phyloP scores from a whole-genome alignment of 2,113 vertebrate genomes.

The Sphaerodactylus townsendi region DNA sequence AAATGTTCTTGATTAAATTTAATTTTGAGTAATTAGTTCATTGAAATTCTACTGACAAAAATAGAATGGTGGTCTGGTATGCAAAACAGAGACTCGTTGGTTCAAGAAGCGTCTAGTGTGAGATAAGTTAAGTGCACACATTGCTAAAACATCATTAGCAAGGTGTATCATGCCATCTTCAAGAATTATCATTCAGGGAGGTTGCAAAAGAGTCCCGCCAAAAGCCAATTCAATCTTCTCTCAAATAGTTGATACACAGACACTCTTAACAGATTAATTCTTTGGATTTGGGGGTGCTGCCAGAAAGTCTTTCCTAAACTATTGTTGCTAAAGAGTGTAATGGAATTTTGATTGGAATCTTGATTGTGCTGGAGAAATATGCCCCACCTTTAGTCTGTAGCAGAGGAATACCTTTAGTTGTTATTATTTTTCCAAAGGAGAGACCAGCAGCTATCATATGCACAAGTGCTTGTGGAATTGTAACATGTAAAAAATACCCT shows the following conservation, averaged over 20 bases:
- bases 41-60: conserved; percentile 51
- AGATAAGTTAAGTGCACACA: conserved; percentile 35
- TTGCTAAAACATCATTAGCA: conserved; percentile 23
- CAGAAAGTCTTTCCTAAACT: background rate
- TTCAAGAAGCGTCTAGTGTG: conserved; percentile 33
- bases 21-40: conserved; percentile 59
- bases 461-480: background rate
- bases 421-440: background rate
- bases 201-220: conserved; percentile 9
- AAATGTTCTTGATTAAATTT: conserved; percentile 22
- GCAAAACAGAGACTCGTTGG: conserved; percentile 30
- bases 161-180: background rate
- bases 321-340: background rate
- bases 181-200: background rate
- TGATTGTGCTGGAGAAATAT: background rate
- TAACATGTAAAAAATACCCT: background rate
- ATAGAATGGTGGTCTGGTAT: conserved; percentile 34
- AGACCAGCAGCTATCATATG: fast-evolving
- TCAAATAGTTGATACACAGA: fast-evolving
- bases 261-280: background rate
- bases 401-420: background rate
- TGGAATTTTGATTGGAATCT: background rate
- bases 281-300: background rate
- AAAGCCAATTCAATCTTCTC: background rate
- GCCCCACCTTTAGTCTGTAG: too few relatives aligned